These are phyloP conservation scores for Sinodicranocentrus sp. DNA, from an alignment of 2,888 invertebrate species.

Conservation along the genomic window DNA sequence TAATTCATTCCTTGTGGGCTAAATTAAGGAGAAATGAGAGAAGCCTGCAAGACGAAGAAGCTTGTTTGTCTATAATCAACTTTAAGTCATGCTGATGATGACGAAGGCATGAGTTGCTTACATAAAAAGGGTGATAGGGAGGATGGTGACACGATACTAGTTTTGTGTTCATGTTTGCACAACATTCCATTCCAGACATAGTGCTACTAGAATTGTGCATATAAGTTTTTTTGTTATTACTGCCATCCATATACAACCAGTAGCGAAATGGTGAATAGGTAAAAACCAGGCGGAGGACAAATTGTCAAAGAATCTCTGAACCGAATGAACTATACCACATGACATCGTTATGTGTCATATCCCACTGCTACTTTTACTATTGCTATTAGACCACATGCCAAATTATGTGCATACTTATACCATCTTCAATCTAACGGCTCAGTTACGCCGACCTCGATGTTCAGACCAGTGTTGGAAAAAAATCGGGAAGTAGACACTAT, in stretches of 20 bases:
- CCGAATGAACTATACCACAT: conserved; percentile 10
- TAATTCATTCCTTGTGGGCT: conserved; percentile 44
- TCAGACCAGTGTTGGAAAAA: not conserved
- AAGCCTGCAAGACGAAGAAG: conserved; percentile 10
- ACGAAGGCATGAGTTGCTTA: conserved; percentile 34
- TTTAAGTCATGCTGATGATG: conserved; percentile 27
- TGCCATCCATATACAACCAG: not conserved
- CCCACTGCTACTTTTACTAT: not conserved
- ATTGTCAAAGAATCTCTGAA: conserved; percentile 23
- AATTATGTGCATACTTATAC: conserved; percentile 28
- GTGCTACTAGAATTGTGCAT: not conserved
- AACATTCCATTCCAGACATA: conserved; percentile 24
- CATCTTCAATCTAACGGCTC: conserved; percentile 16
- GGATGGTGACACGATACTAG: conserved; percentile 18
- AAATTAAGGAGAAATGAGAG: conserved; percentile 32
- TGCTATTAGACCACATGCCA: conserved; percentile 9
- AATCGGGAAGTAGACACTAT: not conserved
- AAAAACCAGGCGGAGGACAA: conserved; percentile 21
- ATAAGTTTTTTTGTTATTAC: not conserved
- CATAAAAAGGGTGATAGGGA: conserved; percentile 9
- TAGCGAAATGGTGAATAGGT: conserved; percentile 1
- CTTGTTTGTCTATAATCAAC: conserved; percentile 42
- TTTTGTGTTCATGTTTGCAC: conserved; percentile 15
- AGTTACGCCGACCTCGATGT: not conserved
- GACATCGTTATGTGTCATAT: conserved; percentile 14